These are phyloP conservation scores for Anoplolepis gracilipes DNA, from an alignment of 1,140 invertebrate species.

Conservation along the genomic window DNA sequence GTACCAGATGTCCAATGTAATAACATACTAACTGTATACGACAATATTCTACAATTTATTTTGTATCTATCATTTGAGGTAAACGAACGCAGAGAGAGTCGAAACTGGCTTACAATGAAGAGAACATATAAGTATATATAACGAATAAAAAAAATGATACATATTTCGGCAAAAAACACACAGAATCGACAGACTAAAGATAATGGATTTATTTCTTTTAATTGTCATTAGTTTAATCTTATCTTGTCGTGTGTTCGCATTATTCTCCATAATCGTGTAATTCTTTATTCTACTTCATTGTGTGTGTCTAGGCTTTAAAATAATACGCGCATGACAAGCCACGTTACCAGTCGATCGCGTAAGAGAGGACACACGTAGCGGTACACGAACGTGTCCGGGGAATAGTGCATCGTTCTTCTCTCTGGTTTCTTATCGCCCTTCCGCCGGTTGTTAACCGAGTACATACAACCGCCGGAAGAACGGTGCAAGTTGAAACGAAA, in stretches of 20 bases:
- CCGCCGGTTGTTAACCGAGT: constrained; percentile 16
- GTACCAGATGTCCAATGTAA: background rate
- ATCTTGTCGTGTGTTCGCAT: background rate
- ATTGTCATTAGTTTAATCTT: background rate
- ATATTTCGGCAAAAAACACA: too few relatives aligned
- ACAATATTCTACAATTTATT: too few relatives aligned
- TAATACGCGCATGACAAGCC: constrained; percentile 24
- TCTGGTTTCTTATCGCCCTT: constrained; percentile 20
- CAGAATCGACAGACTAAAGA: background rate
- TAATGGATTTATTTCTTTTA: background rate
- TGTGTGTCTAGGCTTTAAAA: background rate
- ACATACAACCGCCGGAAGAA: constrained; percentile 45
- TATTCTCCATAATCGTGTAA: background rate
- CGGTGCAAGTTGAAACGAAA: constrained; percentile 38
- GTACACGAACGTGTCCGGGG: constrained; percentile 3
- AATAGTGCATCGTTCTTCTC: constrained; percentile 19
- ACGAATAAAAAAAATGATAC: too few relatives aligned
- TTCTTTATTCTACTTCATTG: background rate
- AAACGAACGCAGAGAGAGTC: background rate
- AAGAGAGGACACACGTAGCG: constrained; percentile 42
- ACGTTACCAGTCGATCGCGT: constrained; percentile 57
- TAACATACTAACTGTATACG: background rate
- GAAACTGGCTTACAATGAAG: too few relatives aligned
- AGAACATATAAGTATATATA: too few relatives aligned
- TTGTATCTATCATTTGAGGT: background rate